phyloP scores from a whole-genome alignment of 2,888 invertebrate species.

The Thymelicus lineola region DNA sequence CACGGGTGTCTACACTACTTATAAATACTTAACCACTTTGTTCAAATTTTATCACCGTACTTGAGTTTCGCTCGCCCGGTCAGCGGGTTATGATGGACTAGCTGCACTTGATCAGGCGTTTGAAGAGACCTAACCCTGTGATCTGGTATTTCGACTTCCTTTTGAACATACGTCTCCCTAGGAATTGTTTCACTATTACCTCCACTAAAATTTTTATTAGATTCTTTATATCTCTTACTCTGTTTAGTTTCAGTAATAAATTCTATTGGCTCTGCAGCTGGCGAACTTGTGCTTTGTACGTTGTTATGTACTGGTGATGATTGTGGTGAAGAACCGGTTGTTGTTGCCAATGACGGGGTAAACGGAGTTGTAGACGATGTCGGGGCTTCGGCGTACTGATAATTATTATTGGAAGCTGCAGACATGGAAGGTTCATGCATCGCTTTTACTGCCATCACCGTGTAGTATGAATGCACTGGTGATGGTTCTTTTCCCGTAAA shows the following conservation, averaged over 20 bases:
- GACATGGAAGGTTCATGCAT: constrained; percentile 61
- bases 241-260: constrained; percentile 7
- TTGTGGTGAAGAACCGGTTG: constrained; percentile 47
- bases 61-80: constrained; percentile 62
- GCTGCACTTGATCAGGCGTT: constrained; percentile 37
- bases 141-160: constrained; percentile 12
- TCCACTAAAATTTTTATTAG: constrained; percentile 12
- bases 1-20: constrained; percentile 54
- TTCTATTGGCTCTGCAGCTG: constrained; percentile 13
- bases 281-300: constrained; percentile 2
- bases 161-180: constrained; percentile 12
- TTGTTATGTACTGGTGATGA: constrained; percentile 3
- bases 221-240: constrained; percentile 11
- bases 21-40: constrained; percentile 51
- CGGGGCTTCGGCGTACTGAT: constrained; percentile 69
- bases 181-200: not conserved
- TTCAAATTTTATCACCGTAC: constrained; percentile 77
- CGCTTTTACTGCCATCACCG: constrained; percentile 69
- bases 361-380: constrained; percentile 46
- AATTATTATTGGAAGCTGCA: constrained; percentile 73
- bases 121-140: constrained; percentile 19
- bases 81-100: constrained; percentile 49
- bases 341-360: constrained; percentile 53
- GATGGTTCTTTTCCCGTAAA: constrained; percentile 68
- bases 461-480: constrained; percentile 69